Evolutionary conservation across 1,140 invertebrate genomes (phyloP).

Genomic region (Popillia japonica): DNA sequence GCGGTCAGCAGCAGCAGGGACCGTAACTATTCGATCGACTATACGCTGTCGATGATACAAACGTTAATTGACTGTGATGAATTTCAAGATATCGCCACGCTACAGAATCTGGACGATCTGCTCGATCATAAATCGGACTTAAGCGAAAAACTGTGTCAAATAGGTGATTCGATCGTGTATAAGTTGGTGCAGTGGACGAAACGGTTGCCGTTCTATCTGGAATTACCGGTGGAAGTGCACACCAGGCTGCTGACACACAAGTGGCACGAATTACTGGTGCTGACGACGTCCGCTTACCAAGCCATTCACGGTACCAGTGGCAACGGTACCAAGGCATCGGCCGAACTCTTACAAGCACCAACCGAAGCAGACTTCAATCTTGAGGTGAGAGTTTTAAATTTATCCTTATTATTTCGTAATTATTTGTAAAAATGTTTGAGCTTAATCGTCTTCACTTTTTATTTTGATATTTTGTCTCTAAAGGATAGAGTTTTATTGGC

Average conservation of each 20-base stretch:
- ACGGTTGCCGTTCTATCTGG: conserved; percentile 94
- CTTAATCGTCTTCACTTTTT: too few relatives aligned
- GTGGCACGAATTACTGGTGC: conserved; percentile 95
- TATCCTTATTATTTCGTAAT: too few relatives aligned
- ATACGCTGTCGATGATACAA: conserved; percentile 85
- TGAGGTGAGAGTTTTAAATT: conserved; percentile 79
- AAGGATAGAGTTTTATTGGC: too few relatives aligned
- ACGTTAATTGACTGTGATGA: conserved; percentile 93
- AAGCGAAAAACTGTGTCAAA: conserved; percentile 91
- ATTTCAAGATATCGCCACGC: conserved; percentile 93
- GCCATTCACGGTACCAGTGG: conserved; percentile 78
- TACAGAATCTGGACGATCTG: conserved; percentile 88
- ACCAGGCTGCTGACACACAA: conserved; percentile 95
- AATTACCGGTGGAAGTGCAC: conserved; percentile 93
- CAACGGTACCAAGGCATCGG: conserved; percentile 59
- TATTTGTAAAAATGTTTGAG: too few relatives aligned
- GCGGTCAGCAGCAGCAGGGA: conserved; percentile 86
- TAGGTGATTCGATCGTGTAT: conserved; percentile 95
- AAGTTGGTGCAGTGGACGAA: conserved; percentile 99
- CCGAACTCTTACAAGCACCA: conserved; percentile 57
- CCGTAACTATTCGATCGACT: conserved; percentile 80
- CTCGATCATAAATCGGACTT: conserved; percentile 90
- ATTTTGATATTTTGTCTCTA: too few relatives aligned
- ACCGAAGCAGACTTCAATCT: conserved; percentile 77
- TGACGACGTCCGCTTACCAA: conserved; percentile 93